Evolutionary conservation across 2,888 invertebrate species (phyloP).

Genomic region (Phyllotreta cruciferae): DNA sequence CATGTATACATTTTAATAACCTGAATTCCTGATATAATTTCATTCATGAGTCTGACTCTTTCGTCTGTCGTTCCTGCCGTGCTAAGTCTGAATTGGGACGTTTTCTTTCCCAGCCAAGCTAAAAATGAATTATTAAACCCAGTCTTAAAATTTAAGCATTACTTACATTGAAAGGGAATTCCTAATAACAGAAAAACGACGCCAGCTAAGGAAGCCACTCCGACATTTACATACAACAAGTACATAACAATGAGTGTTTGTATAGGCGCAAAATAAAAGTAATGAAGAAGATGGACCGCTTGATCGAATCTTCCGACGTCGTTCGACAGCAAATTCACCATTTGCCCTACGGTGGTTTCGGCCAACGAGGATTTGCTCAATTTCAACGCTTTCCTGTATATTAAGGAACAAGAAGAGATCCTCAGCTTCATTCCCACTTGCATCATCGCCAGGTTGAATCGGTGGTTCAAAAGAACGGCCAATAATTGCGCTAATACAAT

Average conservation of each 20-base stretch:
- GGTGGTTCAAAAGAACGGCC: conserved; percentile 71
- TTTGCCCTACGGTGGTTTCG: conserved; percentile 76
- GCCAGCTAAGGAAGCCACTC: conserved; percentile 56
- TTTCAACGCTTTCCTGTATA: conserved; percentile 62
- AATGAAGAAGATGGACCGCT: conserved; percentile 33
- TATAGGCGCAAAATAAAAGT: conserved; percentile 57
- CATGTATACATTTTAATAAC: conserved; percentile 97
- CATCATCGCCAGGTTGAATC: conserved; percentile 85
- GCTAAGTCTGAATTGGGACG: conserved; percentile 74
- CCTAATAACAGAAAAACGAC: conserved; percentile 53
- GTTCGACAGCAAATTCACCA: conserved; percentile 70
- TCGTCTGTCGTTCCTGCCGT: conserved; percentile 84
- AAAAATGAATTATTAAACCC: conserved; percentile 35
- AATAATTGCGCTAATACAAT: conserved; percentile 75
- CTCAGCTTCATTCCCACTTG: conserved; percentile 86
- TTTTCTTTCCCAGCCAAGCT: conserved; percentile 70
- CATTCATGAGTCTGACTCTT: conserved; percentile 87
- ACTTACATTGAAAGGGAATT: conserved; percentile 50
- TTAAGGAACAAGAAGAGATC: conserved; percentile 45
- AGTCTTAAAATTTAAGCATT: background rate
- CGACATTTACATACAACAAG: conserved; percentile 60
- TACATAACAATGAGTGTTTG: conserved; percentile 65
- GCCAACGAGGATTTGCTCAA: conserved; percentile 83
- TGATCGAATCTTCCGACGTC: conserved; percentile 85
- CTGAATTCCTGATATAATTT: conserved; percentile 85